Evolutionary conservation across 1,140 invertebrate species (phyloP), one percentile per base, ranked within the genome.

Genomic region (Micrasema longulum): DNA sequence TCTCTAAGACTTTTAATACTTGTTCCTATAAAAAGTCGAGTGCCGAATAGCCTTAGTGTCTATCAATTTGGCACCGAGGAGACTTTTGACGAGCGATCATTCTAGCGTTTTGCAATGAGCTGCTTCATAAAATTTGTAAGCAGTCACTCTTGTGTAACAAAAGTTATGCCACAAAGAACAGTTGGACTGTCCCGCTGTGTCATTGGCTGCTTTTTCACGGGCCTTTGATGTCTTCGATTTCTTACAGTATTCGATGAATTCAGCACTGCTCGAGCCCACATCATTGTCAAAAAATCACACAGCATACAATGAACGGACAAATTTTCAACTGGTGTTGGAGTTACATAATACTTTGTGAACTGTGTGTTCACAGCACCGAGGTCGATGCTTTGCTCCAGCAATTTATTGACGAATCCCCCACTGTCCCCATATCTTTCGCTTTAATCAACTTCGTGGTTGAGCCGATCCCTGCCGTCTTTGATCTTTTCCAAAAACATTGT

Each of bases 41-140:
- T 12, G 35, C 71, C 71, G 22, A 66, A 82, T 81, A 20, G 76
- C 76, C 55, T 18, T 50, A 16, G 78, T 80, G 43, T 78, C 77
- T 16, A 62, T 63, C 3, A 77, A 43, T 74, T 82, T 78, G n/a
- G 70, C 79, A 41, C 79, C 79, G 10, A 83, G 55, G 23, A 82
- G 77, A 64, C 67, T 31, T 55, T 78, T 36, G 7, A 82, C 77
- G 36, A 82, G 73, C 20, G 70, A 50, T 26, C 79, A 81, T 73
- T 80, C 65, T 35, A 22, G 23, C 38, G 77, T 82, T 74, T 77
- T 73, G 68, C 80, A 84, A 9, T 78, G 62, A 26, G 76, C 72
- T n/a, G 73, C 78, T 77, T 82, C 79, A 74, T 83, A 76, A 2
- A 80, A 1, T 71, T 79, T 80, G 4, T 82, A 84, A 41, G 81